Conservation (phyloP, 2,113 vertebrate species). For the Percina caprodes region DNA sequence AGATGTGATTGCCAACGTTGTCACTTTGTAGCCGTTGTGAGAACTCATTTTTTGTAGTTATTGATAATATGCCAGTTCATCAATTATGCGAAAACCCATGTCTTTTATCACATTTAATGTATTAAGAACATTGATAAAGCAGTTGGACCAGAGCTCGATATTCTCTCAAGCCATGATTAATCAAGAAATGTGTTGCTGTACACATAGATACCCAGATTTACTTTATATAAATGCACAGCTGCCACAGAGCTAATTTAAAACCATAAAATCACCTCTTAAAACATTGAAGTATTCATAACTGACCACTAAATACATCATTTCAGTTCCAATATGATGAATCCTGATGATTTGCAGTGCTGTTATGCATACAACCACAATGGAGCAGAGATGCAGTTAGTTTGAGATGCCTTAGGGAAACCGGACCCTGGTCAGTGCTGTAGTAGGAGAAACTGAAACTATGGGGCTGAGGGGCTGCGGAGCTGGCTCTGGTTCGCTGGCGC, state of each 20-base stretch:
- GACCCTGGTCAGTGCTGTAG: constrained; percentile 71
- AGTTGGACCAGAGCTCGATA: constrained; percentile 40
- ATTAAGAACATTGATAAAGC: constrained; percentile 60
- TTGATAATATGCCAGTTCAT: constrained; percentile 59
- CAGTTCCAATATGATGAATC: constrained; percentile 24
- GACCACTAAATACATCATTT: constrained; percentile 7
- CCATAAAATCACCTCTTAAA: constrained; percentile 10
- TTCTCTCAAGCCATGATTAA: constrained; percentile 48
- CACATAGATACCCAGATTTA: constrained; percentile 32
- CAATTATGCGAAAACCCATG: constrained; percentile 52
- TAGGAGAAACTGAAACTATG: constrained; percentile 75
- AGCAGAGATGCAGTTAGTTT: constrained; percentile 49
- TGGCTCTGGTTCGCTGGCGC: constrained; percentile 87
- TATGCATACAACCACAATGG: constrained; percentile 30
- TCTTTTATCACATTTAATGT: constrained; percentile 58
- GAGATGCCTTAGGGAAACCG: constrained; percentile 73
- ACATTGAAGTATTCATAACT: constrained; percentile 28
- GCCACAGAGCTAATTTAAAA: background rate
- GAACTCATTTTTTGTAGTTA: constrained; percentile 50
- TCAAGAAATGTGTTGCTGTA: constrained; percentile 36
- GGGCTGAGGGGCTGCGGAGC: constrained; percentile 75
- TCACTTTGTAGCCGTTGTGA: constrained; percentile 33
- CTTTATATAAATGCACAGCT: constrained; percentile 20
- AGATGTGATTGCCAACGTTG: constrained; percentile 34
- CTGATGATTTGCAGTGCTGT: constrained; percentile 43